A percentile compares a stretch with the other conserved stretches of the same genome.
Evolutionary conservation across 2,113 vertebrate species (phyloP).

Genomic region (Marmota flaviventris): DNA sequence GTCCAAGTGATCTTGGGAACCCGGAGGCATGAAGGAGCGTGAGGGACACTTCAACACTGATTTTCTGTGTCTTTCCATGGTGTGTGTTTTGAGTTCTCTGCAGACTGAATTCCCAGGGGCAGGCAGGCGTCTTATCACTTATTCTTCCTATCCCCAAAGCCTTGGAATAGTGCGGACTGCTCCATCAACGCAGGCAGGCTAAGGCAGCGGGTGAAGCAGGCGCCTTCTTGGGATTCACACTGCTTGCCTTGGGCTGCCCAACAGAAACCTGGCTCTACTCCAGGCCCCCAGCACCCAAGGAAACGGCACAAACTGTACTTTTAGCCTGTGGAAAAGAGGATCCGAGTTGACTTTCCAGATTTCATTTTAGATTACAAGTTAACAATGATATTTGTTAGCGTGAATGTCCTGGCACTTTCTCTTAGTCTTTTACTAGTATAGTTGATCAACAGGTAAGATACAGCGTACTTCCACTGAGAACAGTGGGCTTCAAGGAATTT

Average conservation of each 20-base stretch:
- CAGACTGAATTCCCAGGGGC: neutral
- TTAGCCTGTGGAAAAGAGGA: neutral
- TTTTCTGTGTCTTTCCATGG: neutral
- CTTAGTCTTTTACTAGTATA: neutral
- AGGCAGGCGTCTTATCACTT: neutral
- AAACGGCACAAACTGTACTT: neutral
- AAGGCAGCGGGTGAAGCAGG: neutral
- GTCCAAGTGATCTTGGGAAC: neutral
- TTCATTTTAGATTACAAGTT: neutral
- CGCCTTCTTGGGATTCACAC: neutral
- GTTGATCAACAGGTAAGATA: neutral
- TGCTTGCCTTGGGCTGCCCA: neutral
- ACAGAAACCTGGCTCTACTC: neutral
- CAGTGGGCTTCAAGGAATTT: neutral
- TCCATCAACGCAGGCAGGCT: neutral
- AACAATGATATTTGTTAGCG: neutral
- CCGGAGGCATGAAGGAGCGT: neutral
- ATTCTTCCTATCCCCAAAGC: neutral
- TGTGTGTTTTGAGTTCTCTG: neutral
- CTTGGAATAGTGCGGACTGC: neutral
- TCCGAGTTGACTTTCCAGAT: slow-evolving; percentile 5
- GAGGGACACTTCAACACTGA: neutral
- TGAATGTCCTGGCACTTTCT: neutral
- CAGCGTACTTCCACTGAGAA: neutral
- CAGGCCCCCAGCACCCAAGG: neutral